A percentile compares a stretch with the other conserved stretches of the same genome.
These are phyloP conservation scores for Mormyrus iriodes DNA, from an alignment of 2,113 vertebrate genomes.

Conservation along the genomic window DNA sequence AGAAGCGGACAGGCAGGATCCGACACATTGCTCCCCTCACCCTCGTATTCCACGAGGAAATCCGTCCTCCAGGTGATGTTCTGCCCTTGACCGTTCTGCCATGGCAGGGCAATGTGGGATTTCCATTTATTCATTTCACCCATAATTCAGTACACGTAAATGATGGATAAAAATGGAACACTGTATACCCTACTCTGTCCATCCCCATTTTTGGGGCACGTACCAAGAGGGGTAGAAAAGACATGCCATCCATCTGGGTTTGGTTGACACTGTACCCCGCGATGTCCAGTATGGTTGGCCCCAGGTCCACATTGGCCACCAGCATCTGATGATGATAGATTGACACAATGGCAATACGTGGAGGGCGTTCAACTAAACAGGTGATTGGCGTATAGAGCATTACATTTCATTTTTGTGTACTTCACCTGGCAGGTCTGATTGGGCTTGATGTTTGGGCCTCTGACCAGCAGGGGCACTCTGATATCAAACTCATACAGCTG, in stretches of 20 bases:
- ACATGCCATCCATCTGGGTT: conserved; percentile 93
- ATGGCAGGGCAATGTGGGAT: not conserved
- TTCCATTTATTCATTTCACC: not conserved
- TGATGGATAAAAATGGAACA: not conserved
- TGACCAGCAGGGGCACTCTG: conserved; percentile 86
- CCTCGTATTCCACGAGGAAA: conserved; percentile 90
- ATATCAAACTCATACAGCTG: conserved; percentile 98
- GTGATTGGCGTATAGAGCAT: not conserved
- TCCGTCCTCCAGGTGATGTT: conserved; percentile 84
- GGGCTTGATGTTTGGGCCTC: conserved; percentile 87
- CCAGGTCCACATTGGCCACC: conserved; percentile 89
- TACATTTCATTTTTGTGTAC: not conserved
- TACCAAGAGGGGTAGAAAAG: conserved; percentile 81
- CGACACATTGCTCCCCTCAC: conserved; percentile 75
- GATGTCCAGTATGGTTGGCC: conserved; percentile 91
- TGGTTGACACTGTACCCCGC: conserved; percentile 77
- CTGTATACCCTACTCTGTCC: not conserved
- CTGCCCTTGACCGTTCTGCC: conserved; percentile 67
- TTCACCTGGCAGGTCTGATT: conserved; percentile 83
- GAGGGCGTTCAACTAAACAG: not conserved
- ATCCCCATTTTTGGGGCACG: conserved; percentile 24
- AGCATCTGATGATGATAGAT: conserved; percentile 63
- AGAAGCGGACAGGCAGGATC: conserved; percentile 84
- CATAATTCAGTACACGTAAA: not conserved
- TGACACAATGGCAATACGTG: not conserved